Evolutionary conservation across 1,140 invertebrate genomes (phyloP).

Genomic region (Cryptotermes secundus): DNA sequence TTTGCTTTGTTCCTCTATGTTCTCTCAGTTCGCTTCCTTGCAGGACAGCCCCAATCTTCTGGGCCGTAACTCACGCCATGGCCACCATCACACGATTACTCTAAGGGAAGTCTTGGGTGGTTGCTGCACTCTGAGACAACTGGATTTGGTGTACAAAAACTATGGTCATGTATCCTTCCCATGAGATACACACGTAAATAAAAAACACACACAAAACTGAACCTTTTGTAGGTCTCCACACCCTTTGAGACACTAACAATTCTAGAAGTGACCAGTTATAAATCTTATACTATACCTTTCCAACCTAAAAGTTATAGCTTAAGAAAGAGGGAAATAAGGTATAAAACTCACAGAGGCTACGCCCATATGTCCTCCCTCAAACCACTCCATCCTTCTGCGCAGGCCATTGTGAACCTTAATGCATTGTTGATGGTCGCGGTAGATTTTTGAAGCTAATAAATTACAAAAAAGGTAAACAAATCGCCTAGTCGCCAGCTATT

Average conservation of each 20-base stretch:
- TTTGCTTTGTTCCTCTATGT: neutral
- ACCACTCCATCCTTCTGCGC: neutral
- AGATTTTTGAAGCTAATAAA: slow-evolving; percentile 7
- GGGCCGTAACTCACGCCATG: neutral
- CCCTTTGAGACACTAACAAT: neutral
- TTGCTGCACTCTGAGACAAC: neutral
- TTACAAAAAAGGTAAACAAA: neutral
- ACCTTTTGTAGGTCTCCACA: slow-evolving; percentile 1
- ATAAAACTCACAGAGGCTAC: neutral
- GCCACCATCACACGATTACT: neutral
- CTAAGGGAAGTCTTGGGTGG: neutral
- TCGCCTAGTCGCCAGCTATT: neutral
- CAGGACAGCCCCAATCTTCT: neutral
- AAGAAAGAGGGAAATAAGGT: neutral
- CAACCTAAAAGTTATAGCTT: neutral
- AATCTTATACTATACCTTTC: neutral
- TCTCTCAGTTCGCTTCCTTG: neutral
- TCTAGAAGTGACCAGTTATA: neutral
- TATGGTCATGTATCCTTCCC: neutral
- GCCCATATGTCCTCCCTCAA: neutral
- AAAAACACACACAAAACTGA: neutral
- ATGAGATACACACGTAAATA: neutral
- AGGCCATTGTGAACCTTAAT: neutral
- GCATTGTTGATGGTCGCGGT: neutral
- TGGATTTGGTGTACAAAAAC: neutral